Evolutionary conservation across 2,888 invertebrate species (phyloP), one percentile per base, ranked within the genome.

Genomic region (Rotaria macrura): DNA sequence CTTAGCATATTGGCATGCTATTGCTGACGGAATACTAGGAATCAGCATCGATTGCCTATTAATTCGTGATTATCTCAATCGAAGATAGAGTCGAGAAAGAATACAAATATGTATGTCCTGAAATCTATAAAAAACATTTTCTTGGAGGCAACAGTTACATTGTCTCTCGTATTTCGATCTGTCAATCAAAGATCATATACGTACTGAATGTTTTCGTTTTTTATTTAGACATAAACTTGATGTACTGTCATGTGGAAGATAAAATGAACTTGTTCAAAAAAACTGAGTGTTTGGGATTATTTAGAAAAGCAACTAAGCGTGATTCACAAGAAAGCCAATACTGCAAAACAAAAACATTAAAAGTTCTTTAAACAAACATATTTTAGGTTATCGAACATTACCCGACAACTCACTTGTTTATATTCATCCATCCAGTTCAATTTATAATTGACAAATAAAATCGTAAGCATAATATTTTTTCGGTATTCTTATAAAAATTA

Each of bases 371-470:
- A n/a, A 20, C n/a, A 2, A 20, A 9, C n/a, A 29, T 57, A 25
- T 57, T 57, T 29, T 20, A 57, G 65, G 93, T 5, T 99, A 99
- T 91, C 93, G 98, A 85, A 99, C 99, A 0, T 92, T 99, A 14
- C 97, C 97, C 0, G 99, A 99, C 91, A 95, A 96, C 87, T 98
- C 91, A 87, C 95, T 96, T 23, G 98, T 99, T 25, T 99, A 99
- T 91, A 98, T 99, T 89, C 99, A 99, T 92, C 99, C 99, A 0
- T 97, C 97, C 1, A 96, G 96, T 91, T 95, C 98, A 0, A 92
- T 99, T 14, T 99, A 99, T 91, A 97, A 99, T 91, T 92, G 97
- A 85, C 98, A 99, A 90, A 99, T 99, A 0, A 98, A 99, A 92
- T 99, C 98, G 98, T 94, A 92, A 90, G 92, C 90, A 49, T 49